phyloP scores from a whole-genome alignment of 2,797 vertebrate species.

The Sebastes dallii region DNA sequence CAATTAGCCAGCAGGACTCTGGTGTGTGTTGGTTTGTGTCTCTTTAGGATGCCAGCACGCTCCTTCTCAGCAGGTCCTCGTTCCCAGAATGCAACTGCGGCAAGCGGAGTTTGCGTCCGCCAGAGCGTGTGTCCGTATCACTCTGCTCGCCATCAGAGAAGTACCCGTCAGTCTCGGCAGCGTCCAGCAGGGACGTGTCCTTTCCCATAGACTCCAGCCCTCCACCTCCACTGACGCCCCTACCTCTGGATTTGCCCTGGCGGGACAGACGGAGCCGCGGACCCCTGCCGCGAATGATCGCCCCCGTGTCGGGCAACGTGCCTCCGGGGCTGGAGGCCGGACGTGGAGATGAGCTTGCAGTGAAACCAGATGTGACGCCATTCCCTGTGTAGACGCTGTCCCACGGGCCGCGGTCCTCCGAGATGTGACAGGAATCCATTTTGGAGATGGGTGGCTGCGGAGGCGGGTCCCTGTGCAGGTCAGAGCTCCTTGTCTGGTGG shows the following conservation, averaged over 20 bases:
- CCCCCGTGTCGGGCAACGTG: conserved; percentile 80
- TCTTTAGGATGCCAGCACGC: conserved; percentile 92
- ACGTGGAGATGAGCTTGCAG: conserved; percentile 40
- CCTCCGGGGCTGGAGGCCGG: conserved; percentile 74
- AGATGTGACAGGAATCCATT: conserved; percentile 86
- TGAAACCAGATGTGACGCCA: conserved; percentile 27
- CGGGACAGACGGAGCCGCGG: conserved; percentile 85
- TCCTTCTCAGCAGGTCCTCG: conserved; percentile 93
- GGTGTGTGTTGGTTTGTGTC: conserved; percentile 33
- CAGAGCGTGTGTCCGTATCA: conserved; percentile 84
- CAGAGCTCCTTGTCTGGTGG: conserved; percentile 71
- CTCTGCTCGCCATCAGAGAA: conserved; percentile 95
- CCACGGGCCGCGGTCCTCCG: conserved; percentile 71
- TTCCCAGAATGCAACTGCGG: conserved; percentile 86
- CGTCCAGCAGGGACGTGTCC: conserved; percentile 80
- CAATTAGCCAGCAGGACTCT: conserved; percentile 53
- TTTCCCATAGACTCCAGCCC: conserved; percentile 63
- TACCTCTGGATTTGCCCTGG: conserved; percentile 83
- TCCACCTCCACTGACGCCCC: conserved; percentile 64
- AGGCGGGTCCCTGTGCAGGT: conserved; percentile 76
- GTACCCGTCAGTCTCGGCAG: conserved; percentile 90
- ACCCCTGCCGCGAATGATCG: conserved; percentile 70
- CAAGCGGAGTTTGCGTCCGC: conserved; percentile 82
- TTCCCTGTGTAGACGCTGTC: conserved; percentile 62
- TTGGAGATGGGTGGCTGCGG: conserved; percentile 85